phyloP scores from a whole-genome alignment of 2,113 vertebrate species.

The Guaruba guarouba region DNA sequence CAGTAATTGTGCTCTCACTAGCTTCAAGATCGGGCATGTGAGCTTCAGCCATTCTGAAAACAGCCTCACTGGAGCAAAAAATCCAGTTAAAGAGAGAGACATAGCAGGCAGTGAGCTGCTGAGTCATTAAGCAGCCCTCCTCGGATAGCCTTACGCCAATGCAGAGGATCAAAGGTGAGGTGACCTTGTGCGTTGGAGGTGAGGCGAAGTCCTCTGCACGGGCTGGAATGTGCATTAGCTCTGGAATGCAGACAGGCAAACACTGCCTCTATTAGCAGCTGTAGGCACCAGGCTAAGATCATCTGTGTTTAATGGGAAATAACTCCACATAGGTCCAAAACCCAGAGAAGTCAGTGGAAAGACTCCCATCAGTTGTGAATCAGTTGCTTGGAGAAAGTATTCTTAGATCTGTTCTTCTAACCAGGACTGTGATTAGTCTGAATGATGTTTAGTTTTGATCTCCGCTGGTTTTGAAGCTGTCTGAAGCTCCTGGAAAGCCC shows the following conservation, averaged over 20 bases:
- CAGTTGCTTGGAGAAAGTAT: background rate
- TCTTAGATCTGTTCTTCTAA: background rate
- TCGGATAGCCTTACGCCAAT: background rate
- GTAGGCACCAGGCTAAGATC: background rate
- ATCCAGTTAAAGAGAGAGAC: constrained; percentile 14
- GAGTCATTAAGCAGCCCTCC: constrained; percentile 2
- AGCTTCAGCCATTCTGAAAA: background rate
- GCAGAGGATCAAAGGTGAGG: constrained; percentile 32
- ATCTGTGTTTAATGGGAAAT: background rate
- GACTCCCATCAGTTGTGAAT: background rate
- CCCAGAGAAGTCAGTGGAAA: background rate
- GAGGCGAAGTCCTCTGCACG: background rate
- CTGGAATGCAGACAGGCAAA: constrained; percentile 59
- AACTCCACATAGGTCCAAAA: background rate
- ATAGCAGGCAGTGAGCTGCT: background rate
- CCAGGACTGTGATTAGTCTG: background rate
- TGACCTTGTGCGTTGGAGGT: background rate
- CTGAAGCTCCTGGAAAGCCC: background rate
- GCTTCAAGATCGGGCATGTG: background rate
- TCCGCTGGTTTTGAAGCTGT: background rate
- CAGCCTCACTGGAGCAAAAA: constrained; percentile 23
- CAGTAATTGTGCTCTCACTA: background rate
- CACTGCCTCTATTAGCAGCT: background rate
- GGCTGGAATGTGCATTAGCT: constrained; percentile 52
- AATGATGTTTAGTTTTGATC: background rate